Evolutionary conservation across 2,888 invertebrate species (phyloP).

Genomic region (Mayetiola destructor): DNA sequence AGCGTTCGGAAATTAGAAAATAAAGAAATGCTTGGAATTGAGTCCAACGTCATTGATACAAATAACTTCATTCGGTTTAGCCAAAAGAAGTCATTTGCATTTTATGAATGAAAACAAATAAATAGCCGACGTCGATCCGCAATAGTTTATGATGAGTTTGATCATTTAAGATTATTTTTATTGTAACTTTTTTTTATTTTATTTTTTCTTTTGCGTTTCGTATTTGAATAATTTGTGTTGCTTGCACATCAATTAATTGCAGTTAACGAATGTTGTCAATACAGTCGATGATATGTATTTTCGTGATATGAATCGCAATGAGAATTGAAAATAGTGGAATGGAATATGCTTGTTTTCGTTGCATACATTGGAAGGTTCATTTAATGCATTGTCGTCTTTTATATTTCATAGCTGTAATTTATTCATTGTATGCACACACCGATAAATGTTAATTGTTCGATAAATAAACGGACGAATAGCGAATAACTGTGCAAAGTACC

Average conservation of each 20-base stretch:
- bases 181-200: background rate
- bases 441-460: slow-evolving; percentile 8
- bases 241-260: too few relatives aligned
- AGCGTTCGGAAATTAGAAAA: background rate
- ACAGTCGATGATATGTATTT: too few relatives aligned
- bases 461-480: background rate
- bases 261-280: too few relatives aligned
- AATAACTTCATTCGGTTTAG: too few relatives aligned
- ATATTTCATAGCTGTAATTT: too few relatives aligned
- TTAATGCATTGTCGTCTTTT: too few relatives aligned
- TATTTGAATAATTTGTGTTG: background rate
- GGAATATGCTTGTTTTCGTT: too few relatives aligned
- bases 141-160: background rate
- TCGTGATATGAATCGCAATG: too few relatives aligned
- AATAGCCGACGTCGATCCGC: background rate
- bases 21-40: background rate
- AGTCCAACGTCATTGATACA: background rate
- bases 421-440: too few relatives aligned
- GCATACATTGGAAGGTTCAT: too few relatives aligned
- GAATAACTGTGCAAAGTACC: background rate
- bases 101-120: background rate
- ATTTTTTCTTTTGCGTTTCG: background rate
- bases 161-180: background rate
- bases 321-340: too few relatives aligned
- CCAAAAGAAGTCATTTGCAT: background rate